phyloP scores from a whole-genome alignment of 2,888 invertebrate genomes.

The Zaprionus lineosus region DNA sequence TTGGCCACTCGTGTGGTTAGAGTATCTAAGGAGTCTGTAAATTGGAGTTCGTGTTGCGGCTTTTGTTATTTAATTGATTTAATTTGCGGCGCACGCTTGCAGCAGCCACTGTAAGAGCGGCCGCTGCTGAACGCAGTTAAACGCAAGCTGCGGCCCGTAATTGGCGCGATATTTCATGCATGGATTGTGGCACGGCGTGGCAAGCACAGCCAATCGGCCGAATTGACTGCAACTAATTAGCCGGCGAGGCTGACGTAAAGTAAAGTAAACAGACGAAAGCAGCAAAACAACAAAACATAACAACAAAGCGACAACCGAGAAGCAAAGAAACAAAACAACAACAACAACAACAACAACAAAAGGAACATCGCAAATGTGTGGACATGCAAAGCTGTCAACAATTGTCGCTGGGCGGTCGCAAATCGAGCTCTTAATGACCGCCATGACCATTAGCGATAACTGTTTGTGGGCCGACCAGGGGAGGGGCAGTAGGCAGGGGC shows the following conservation, averaged over 20 bases:
- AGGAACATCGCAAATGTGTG: slow-evolving; percentile 3
- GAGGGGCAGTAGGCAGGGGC: too few relatives aligned
- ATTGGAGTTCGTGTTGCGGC: slow-evolving; percentile 4
- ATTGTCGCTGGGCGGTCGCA: slow-evolving; percentile 28
- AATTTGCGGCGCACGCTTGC: slow-evolving; percentile 62
- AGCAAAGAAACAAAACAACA: slow-evolving; percentile 8
- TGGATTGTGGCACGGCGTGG: slow-evolving; percentile 32
- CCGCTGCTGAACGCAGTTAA: slow-evolving; percentile 3
- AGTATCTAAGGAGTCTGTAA: slow-evolving; percentile 14
- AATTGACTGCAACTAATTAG: slow-evolving; percentile 56
- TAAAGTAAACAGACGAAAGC: too few relatives aligned
- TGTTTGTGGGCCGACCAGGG: neutral
- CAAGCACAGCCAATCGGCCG: slow-evolving; percentile 27
- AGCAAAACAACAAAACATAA: slow-evolving; percentile 8
- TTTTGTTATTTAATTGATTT: slow-evolving; percentile 64
- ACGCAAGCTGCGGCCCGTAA: slow-evolving; percentile 41
- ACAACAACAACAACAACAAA: neutral
- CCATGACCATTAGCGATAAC: slow-evolving; percentile 13
- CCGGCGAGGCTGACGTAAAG: too few relatives aligned
- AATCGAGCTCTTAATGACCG: slow-evolving; percentile 18
- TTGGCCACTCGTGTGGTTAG: slow-evolving; percentile 7
- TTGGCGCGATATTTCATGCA: slow-evolving; percentile 73
- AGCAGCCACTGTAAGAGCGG: slow-evolving; percentile 52
- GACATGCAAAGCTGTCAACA: slow-evolving; percentile 28
- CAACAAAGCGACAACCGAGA: neutral